Evolutionary conservation across 1,140 invertebrate genomes (phyloP), one percentile per base, ranked within the genome.

Genomic region (Dreissena polymorpha): DNA sequence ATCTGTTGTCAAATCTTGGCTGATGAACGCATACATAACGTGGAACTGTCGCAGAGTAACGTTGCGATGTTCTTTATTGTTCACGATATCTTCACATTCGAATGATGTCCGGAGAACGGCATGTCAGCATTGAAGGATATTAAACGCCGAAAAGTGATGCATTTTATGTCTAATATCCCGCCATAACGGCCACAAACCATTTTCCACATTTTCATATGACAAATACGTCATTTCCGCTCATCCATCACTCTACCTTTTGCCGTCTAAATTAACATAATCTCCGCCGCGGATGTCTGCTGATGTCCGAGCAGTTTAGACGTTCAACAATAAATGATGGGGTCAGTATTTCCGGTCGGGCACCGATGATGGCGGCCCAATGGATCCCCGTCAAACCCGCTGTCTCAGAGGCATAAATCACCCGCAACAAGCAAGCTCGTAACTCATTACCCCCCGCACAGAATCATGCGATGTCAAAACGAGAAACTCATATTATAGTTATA

Each of bases 401-500:
- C 69, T 80, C 70, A 39, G 7, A 27, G 53, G 53, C 79, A 74
- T 82, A 74, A 82, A 82, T 81, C 78, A 82, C 55, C 49, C 49
- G 55, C 39, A 74, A 73, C 67, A 60, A 74, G 78, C 50, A 65
- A 71, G 39, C 67, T 39, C 8, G 23, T 23, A 50, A 67, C 14
- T 67, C 78, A 67, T 74, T 82, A 72, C 79, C 79, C 51, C 79
- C 79, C 51, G 49, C 25, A 51, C 18, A 60, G 79, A 63, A 68
- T 82, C 55, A 74, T 81, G 72, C 57, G 71, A 82, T 82, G 79
- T 74, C 71, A 82, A 82, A 82, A 82, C 67, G 57, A 51, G 78
- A 82, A 63, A 50, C 79, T 82, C 79, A 82, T 82, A 82, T 74
- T 73, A 82, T 64, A 55, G 57, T 65, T 82, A 68, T 82, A 82